phyloP scores from a whole-genome alignment of 2,797 vertebrate species.

The Sitta carolinensis region DNA sequence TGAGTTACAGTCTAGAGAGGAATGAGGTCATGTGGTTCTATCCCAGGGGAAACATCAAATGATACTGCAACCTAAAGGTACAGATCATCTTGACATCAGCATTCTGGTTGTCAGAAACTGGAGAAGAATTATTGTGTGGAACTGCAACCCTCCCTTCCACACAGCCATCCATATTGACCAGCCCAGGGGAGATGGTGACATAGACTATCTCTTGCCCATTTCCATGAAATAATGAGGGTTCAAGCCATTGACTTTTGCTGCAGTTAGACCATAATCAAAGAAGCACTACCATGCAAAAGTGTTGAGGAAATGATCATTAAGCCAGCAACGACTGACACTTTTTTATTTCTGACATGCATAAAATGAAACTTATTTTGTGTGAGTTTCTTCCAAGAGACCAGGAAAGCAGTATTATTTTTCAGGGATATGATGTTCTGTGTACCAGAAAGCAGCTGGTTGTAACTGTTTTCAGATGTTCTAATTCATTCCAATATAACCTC shows the following conservation, averaged over 20 bases:
- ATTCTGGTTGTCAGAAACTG: neutral
- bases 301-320: neutral
- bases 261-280: neutral
- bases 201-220: neutral
- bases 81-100: neutral
- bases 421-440: neutral
- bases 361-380: neutral
- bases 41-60: neutral
- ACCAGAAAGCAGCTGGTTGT: neutral
- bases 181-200: fast-evolving
- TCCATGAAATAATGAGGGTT: neutral
- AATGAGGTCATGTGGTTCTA: neutral
- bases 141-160: neutral
- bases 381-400: neutral
- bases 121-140: neutral
- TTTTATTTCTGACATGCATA: neutral
- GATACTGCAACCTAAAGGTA: neutral
- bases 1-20: neutral
- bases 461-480: neutral
- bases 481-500: neutral
- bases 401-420: neutral
- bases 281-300: neutral
- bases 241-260: neutral
- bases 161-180: neutral
- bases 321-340: neutral